Evolutionary conservation across 2,113 vertebrate genomes (phyloP), one percentile per base, ranked within the genome.

Genomic region (Scytalopus superciliaris): DNA sequence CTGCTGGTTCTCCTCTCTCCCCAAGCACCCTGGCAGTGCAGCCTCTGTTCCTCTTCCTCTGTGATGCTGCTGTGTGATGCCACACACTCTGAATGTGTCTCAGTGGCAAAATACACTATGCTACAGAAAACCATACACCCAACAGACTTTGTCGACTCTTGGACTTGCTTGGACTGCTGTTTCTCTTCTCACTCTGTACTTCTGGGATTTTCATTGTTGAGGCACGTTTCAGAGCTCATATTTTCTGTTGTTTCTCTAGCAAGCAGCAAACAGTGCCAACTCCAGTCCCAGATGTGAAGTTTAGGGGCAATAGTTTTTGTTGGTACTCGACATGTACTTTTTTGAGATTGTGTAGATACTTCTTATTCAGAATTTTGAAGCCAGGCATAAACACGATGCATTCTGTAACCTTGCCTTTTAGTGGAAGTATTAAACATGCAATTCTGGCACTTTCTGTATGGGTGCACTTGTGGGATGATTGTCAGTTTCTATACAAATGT

Each of bases 191-290:
- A 19, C 52, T 75, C 35, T 2, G 1, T 80, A 19, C 21, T 77
- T 74, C 47, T 63, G 55, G 8, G 17, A n/a, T 84, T 74, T 60
- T 40, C 28, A 78, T 94, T 18, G 10, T 11, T 50, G 35, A 47
- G 72, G 28, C 1, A 0, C 52, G 21, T 62, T 89, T 93, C 3
- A 2, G 59, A 81, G 35, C 35, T 91, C 18, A 9, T 67, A 87
- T 93, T 72, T 89, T 64, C 57, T 52, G 25, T 84, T 83, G 33
- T 80, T 80, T 80, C 91, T 70, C 77, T 84, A 62, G 47, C 50
- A 59, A 59, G 50, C 31, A 89, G 45, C 74, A 77, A 86, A 62
- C 42, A 50, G 35, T 50, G 55, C 59, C 57, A 84, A 5, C 56
- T 78, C 9, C 19, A 64, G 78, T 82, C 52, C 39, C 2, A 8